Percentiles rank a stretch among this genome's conserved stretches.
phyloP scores from a whole-genome alignment of 1,140 invertebrate species.

The Drosophila yakuba region DNA sequence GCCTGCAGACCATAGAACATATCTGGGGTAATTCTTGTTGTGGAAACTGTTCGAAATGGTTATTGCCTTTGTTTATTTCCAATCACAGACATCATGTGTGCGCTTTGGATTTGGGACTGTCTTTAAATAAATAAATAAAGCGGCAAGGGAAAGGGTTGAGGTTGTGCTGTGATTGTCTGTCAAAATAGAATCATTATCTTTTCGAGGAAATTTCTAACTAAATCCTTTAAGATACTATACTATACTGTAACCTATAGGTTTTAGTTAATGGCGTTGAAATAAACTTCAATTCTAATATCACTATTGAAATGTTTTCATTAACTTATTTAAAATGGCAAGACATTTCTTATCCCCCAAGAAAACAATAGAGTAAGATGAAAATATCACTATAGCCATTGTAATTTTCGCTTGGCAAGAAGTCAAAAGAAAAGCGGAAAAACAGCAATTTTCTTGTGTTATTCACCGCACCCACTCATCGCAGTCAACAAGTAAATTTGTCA shows the following conservation, averaged over 20 bases:
- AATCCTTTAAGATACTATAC: too few relatives aligned
- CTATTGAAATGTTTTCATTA: too few relatives aligned
- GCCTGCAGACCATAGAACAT: neutral
- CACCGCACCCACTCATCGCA: constrained; percentile 1
- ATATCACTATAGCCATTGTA: constrained; percentile 9
- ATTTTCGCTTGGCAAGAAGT: constrained; percentile 24
- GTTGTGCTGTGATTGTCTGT: constrained; percentile 18
- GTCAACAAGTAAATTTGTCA: constrained; percentile 53
- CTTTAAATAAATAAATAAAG: constrained; percentile 51
- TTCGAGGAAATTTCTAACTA: neutral
- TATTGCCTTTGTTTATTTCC: constrained; percentile 54
- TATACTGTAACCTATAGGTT: too few relatives aligned
- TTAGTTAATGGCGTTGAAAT: too few relatives aligned
- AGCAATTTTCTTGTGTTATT: neutral
- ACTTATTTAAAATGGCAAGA: too few relatives aligned
- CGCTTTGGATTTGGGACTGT: constrained; percentile 14
- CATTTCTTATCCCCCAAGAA: too few relatives aligned
- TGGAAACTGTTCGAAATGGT: constrained; percentile 33
- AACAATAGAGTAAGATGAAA: constrained; percentile 7
- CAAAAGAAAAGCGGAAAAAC: constrained; percentile 15
- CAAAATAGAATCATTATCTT: constrained; percentile 36
- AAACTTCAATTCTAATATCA: too few relatives aligned
- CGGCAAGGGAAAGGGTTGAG: constrained; percentile 14
- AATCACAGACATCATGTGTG: constrained; percentile 31
- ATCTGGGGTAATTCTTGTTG: constrained; percentile 28